Evolutionary conservation across 2,797 vertebrate genomes (phyloP), one percentile per base, ranked within the genome.

Genomic region (Natrix natrix): DNA sequence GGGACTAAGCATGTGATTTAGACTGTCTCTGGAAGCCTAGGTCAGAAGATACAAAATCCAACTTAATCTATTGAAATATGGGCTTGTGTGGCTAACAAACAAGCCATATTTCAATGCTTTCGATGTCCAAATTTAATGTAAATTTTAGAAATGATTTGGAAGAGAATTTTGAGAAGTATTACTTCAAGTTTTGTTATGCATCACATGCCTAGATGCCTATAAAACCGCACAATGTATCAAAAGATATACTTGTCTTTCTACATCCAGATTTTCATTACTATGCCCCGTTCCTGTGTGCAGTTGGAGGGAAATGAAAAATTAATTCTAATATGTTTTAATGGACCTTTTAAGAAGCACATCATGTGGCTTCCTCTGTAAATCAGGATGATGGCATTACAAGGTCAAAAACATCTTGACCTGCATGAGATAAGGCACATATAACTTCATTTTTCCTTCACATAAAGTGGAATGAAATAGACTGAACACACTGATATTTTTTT

Each of bases 331-430:
- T 69, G 57, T 95, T 94, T 92, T 61, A 32, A 54, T 90, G 94
- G 94, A 94, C 89, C 91, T 87, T 74, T 94, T 95, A 93, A 89
- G 88, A 95, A 95, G 91, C 48, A 92, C 66, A 69, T 57, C 94
- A 90, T 3, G 61, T 22, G 74, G 59, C 55, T 60, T 94, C 93
- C 52, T 86, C 63, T 37, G 63, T 74, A 90, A 96, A 96, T 96
- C 91, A 96, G 5, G 94, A 89, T 95, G 93, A 94, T 48, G 86
- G 66, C 93, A 93, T 92, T 95, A 94, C 87, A 95, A 94, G 0
- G 6, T 92, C 95, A 95, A 91, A 89, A 95, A 93, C 78, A 93
- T 94, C 74, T 93, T 52, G 92, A 93, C 92, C 91, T 94, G 93
- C 86, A 86, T 92, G 91, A 92, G 90, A 32, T 63, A 95, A 86